Evolutionary conservation across 2,888 invertebrate species (phyloP).

Genomic region (Drosophila niveifrons): DNA sequence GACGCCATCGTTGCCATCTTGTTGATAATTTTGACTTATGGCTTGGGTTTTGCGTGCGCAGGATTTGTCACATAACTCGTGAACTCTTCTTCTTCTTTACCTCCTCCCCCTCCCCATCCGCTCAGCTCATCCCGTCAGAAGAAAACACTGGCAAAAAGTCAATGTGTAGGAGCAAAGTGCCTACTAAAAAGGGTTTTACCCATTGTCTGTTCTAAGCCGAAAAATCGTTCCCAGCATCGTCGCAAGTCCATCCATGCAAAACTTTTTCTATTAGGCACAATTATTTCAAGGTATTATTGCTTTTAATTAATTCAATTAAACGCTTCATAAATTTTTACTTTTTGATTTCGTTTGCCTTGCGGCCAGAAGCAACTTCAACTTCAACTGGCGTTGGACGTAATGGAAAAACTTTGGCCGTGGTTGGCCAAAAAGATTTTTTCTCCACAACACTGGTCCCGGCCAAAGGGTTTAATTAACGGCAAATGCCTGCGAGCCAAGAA

Average conservation of each 20-base stretch:
- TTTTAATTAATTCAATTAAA: constrained; percentile 85
- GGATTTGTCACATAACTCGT: constrained; percentile 78
- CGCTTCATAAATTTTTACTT: constrained; percentile 84
- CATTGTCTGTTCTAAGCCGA: constrained; percentile 26
- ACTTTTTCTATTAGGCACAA: constrained; percentile 80
- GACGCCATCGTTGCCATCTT: constrained; percentile 69
- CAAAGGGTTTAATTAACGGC: constrained; percentile 83
- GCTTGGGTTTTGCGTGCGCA: constrained; percentile 69
- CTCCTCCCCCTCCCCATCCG: background rate
- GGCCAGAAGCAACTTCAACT: constrained; percentile 43
- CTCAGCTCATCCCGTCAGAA: constrained; percentile 40
- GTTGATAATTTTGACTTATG: constrained; percentile 85
- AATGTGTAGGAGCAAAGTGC: constrained; percentile 2
- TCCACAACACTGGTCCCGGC: constrained; percentile 26
- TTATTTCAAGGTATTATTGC: constrained; percentile 82
- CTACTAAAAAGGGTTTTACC: constrained; percentile 28
- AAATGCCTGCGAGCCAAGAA: constrained; percentile 28
- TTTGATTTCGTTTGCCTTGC: constrained; percentile 77
- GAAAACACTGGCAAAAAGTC: constrained; percentile 21
- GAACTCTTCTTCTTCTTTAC: background rate
- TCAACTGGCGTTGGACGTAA: constrained; percentile 58
- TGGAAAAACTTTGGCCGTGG: constrained; percentile 80
- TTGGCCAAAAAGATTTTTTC: constrained; percentile 59
- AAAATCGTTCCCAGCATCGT: background rate
- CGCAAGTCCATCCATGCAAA: constrained; percentile 45